Percentiles rank a stretch among this genome's conserved stretches.
phyloP scores from a whole-genome alignment of 1,140 invertebrate species.

The Tetragnatha versicolor region DNA sequence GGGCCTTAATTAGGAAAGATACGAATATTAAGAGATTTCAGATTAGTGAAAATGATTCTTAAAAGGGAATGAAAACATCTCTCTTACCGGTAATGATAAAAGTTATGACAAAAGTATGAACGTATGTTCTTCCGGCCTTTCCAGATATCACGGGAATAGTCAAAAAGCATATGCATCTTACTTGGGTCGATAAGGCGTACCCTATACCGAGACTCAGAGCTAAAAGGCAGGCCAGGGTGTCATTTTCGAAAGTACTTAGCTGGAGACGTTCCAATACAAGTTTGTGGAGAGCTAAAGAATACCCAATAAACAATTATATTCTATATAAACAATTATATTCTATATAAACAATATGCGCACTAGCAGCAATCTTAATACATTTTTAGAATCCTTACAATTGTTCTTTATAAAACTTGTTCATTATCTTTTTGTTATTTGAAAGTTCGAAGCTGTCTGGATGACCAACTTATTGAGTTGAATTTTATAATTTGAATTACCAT shows the following conservation, averaged over 20 bases:
- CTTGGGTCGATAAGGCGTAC: slow-evolving; percentile 15
- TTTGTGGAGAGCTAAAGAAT: slow-evolving; percentile 16
- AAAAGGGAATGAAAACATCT: not conserved
- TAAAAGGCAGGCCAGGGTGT: not conserved
- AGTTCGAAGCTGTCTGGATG: not conserved
- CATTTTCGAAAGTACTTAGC: not conserved
- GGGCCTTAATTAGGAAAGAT: slow-evolving; percentile 29
- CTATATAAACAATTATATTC: not conserved
- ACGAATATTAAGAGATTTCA: no score
- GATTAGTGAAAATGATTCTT: not conserved
- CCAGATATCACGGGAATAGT: slow-evolving; percentile 22
- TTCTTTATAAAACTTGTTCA: not conserved
- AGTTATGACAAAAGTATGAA: slow-evolving; percentile 31
- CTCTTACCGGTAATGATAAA: slow-evolving; percentile 26
- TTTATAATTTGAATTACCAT: no score
- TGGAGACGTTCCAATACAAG: slow-evolving; percentile 3
- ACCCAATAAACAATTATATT: not conserved
- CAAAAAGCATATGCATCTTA: slow-evolving; percentile 28
- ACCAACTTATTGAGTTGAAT: no score
- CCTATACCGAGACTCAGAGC: not conserved
- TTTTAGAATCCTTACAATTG: not conserved
- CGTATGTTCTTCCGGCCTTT: slow-evolving; percentile 19
- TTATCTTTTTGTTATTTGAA: not conserved
- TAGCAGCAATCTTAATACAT: not conserved
- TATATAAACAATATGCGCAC: not conserved